phyloP scores from a whole-genome alignment of 2,113 vertebrate genomes.

The Myrmecobius fasciatus region DNA sequence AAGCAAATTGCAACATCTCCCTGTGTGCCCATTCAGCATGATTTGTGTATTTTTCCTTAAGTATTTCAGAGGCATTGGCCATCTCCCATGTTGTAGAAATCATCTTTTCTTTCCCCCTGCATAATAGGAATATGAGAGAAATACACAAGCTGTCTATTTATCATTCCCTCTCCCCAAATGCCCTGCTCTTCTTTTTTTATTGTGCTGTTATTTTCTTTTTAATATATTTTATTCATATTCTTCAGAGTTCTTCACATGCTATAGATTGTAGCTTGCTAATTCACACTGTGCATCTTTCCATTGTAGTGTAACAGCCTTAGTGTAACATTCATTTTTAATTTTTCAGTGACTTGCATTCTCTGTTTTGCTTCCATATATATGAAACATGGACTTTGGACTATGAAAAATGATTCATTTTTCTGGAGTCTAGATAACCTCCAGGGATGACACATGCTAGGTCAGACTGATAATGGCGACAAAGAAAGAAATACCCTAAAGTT shows the following conservation, averaged over 20 bases:
- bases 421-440: not conserved
- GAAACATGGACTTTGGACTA: not conserved
- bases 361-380: not conserved
- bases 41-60: not conserved
- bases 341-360: not conserved
- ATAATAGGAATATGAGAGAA: not conserved
- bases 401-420: not conserved
- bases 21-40: not conserved
- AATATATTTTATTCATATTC: not conserved
- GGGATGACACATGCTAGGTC: not conserved
- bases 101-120: not conserved
- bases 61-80: not conserved
- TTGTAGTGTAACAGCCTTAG: not conserved
- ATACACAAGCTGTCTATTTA: not conserved
- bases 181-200: not conserved
- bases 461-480: not conserved
- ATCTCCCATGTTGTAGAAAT: not conserved
- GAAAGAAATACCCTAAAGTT: not conserved
- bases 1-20: not conserved
- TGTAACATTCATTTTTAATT: not conserved
- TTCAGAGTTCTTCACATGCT: not conserved
- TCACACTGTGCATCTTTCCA: not conserved
- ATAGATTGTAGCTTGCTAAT: not conserved
- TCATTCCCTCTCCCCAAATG: not conserved
- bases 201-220: not conserved